These are phyloP conservation scores for Cantharis lateralis DNA, from an alignment of 2,888 invertebrate genomes.

Conservation along the genomic window DNA sequence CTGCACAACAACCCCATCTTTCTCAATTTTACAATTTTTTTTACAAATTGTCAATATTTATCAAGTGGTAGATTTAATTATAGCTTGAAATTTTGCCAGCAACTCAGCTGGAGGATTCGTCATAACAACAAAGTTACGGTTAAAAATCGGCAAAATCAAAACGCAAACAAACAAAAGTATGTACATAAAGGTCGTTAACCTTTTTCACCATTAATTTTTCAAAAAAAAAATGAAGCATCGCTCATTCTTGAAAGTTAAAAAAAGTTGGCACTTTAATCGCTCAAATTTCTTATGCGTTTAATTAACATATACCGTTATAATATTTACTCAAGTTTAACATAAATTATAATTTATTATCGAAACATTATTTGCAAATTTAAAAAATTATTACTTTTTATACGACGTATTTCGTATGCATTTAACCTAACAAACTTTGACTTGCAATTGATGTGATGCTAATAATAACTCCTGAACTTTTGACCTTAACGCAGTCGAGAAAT, in stretches of 20 bases:
- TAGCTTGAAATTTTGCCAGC: slow-evolving; percentile 7
- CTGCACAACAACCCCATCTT: background rate
- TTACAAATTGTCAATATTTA: background rate
- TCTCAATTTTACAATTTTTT: background rate
- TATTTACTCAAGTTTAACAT: background rate
- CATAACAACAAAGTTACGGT: slow-evolving; percentile 4
- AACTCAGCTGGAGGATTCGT: slow-evolving; percentile 14
- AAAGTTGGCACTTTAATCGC: background rate
- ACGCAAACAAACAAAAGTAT: slow-evolving; percentile 11
- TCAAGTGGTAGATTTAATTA: slow-evolving; percentile 10
- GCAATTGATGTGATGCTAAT: background rate
- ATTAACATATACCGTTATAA: background rate
- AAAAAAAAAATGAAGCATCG: background rate
- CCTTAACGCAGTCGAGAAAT: background rate
- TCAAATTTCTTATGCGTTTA: background rate
- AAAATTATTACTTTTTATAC: background rate
- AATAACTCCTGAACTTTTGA: background rate
- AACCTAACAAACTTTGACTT: background rate
- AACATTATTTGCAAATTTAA: background rate
- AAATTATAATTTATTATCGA: background rate
- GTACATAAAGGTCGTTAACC: background rate
- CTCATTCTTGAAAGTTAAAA: background rate
- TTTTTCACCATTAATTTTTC: background rate
- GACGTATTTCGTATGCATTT: background rate
- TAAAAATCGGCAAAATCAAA: slow-evolving; percentile 3